Percentiles rank a stretch among this genome's conserved stretches.
Conservation (phyloP, 2,113 vertebrate genomes). For the Gallinago paraguaiae region DNA sequence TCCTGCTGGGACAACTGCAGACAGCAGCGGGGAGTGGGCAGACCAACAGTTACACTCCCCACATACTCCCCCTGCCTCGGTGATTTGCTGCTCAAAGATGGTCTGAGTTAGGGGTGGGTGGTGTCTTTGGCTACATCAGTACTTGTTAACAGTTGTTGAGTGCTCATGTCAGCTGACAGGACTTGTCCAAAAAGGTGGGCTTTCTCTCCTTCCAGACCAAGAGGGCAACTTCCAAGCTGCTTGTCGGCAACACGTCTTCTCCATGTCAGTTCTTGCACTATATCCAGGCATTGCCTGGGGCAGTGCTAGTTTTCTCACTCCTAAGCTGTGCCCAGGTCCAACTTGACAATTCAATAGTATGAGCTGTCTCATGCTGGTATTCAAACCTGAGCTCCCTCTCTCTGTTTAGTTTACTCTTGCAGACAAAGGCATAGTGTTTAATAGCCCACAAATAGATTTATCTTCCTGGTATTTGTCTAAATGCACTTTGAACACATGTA, state of each 20-base stretch:
- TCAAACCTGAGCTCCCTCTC: neutral
- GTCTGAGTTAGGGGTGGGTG: neutral
- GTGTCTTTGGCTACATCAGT: neutral
- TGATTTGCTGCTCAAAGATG: neutral
- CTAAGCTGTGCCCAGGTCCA: neutral
- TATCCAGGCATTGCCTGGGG: neutral
- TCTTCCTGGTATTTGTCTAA: neutral
- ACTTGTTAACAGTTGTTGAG: neutral
- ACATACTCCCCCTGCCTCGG: neutral
- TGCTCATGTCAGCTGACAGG: neutral
- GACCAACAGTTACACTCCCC: neutral
- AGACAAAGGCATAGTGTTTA: neutral
- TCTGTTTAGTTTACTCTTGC: neutral
- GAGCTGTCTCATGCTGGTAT: neutral
- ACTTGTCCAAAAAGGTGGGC: neutral
- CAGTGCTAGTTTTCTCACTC: neutral
- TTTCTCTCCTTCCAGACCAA: neutral
- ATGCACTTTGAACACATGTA: neutral
- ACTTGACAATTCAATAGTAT: neutral
- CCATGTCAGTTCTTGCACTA: neutral
- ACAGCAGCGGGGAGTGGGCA: neutral
- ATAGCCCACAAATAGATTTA: neutral
- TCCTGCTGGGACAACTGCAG: rapidly evolving
- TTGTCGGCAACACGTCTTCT: neutral
- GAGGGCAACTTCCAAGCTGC: neutral